Percentiles rank a stretch among this genome's conserved stretches.
Conservation (phyloP, 2,113 vertebrate species). For the Daboia siamensis region DNA sequence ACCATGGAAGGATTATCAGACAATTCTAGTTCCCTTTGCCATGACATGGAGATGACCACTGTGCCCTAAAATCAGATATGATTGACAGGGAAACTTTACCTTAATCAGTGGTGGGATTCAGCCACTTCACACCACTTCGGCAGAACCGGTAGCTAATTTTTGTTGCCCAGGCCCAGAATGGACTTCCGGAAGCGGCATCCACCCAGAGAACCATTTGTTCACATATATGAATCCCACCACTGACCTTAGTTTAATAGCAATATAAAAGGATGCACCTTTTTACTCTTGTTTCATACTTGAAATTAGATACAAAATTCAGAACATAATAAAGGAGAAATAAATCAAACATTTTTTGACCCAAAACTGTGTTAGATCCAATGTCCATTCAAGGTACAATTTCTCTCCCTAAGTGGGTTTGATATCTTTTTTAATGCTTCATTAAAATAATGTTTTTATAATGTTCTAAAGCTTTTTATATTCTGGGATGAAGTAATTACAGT, state of each 20-base stretch:
- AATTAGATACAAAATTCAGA: background rate
- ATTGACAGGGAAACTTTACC: background rate
- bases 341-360: background rate
- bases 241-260: background rate
- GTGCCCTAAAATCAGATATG: background rate
- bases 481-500: conserved; percentile 9
- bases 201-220: too few species aligned
- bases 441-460: background rate
- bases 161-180: too few species aligned
- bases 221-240: too few species aligned
- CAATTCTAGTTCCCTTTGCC: background rate
- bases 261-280: background rate
- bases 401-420: background rate
- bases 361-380: background rate
- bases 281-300: background rate
- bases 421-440: background rate
- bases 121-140: too few species aligned
- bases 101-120: too few species aligned
- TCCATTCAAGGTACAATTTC: background rate
- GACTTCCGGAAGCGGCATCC: too few species aligned
- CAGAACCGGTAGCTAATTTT: too few species aligned
- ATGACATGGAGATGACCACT: too few species aligned
- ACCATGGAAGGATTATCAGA: background rate
- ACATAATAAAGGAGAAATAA: background rate
- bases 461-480: background rate